Base-by-base conservation (phyloP, 2,113 vertebrate genomes). In the Prunella himalayana region DNA sequence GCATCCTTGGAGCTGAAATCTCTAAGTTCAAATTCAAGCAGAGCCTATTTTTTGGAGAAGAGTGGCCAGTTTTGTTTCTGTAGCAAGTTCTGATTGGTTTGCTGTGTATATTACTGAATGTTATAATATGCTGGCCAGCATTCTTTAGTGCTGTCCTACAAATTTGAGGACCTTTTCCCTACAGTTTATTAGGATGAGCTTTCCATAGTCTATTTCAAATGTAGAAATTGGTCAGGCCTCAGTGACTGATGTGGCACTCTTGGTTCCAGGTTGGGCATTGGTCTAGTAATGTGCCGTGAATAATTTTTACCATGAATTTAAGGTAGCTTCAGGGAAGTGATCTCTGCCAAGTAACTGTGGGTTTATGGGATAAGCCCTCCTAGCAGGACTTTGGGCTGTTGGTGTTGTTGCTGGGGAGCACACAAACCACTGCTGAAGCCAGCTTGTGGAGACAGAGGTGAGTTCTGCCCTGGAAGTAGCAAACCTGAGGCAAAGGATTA, bases 101-200 rank as follows among this genome's bases (percentile, higher is more conserved):
- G 22, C 8, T 69, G 7, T 72, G 37, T 1, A 0, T 41, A 13
- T 63, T 81, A 57, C 21, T 3, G 9, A 69, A n/a, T 35, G 17
- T 37, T 47, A 63, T 39, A 50, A 35, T 63, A 49, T 12, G 9
- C 21, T 72, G 50, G 44, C 45, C 12, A 16, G 22, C n/a, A n/a
- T 73, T 80, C n/a, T 20, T 54, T 16, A 30, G 24, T 37, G 27
- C 2, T 49, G 3, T n/a, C 31, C 41, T 87, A 61, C 1, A 72
- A 15, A 68, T 85, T 30, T 56, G 50, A 82, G 28, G 2, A 1
- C 20, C 39, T 33, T 78, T 86, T 47, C 23, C 50, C 19, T 68
- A 22, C 10, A 42, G 20, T 56, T 92, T 64, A 6, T 68, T 44
- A 33, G 53, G 57, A 80, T 33, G 51, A 69, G 4, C 21, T 42